Base-by-base conservation (phyloP, 2,888 invertebrate genomes). In the Caenorhabditis panamensis region DNA sequence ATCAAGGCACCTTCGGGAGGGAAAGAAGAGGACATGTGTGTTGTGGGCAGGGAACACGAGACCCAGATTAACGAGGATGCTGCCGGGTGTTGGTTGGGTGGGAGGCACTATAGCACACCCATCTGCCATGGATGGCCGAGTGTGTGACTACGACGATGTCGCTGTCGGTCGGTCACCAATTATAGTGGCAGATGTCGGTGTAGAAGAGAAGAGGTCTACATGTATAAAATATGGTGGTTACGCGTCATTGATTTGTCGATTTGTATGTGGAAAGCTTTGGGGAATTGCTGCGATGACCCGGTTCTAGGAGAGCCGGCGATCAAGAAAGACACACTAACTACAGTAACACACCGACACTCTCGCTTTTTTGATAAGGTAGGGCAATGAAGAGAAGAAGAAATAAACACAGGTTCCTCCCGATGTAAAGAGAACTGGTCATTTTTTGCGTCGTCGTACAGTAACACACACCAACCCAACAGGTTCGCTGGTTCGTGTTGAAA, bases 171-270 rank as follows among this genome's bases (percentile, higher is more conserved):
- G 72, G 72, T 63, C 71, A 72, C 71, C 71, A 72, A 72, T 72
- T 72, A 73, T 73, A 64, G 72, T 73, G 72, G 73, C 73, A 73
- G 73, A 73, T 73, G 73, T 73, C 59, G 73, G 47, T 47, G 47
- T 47, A 47, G 41, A 41, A 18, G 18, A 11, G 20, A 47, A 47
- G 47, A 47, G 47, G 47, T n/a, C 47, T 47, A 47, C 47, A 47
- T 47, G 47, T 47, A 47, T 47, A 47, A 47, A 47, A 47, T 47
- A 18, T 72, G 59, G 37, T 59, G 41, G 72, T 64, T 37, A 73
- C 72, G 64, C 72, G 51, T 73, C 73, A 73, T 64, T 73, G 66
- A 51, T 58, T 66, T 66, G 54, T 66, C 47, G 63, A 53, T 51
- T 20, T 51, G 24, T 51, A 51, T 47, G 20, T 24, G 41, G 24